These are phyloP conservation scores for Microctonus aethiopoides DNA, from an alignment of 2,888 invertebrate species.

Conservation along the genomic window DNA sequence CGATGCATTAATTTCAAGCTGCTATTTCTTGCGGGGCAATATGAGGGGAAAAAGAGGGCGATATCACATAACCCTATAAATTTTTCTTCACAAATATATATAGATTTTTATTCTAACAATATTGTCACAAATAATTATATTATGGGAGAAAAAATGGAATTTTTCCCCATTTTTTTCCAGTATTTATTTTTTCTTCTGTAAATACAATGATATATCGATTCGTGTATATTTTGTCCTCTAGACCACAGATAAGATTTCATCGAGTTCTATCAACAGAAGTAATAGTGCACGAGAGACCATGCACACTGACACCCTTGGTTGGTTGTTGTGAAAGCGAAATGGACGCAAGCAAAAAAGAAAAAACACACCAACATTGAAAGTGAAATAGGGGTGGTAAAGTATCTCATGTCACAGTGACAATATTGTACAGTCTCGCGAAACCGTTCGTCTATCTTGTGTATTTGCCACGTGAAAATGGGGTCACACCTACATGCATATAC, in stretches of 20 bases:
- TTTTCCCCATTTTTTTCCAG: neutral
- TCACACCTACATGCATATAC: constrained; percentile 32
- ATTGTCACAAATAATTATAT: neutral
- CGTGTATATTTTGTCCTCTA: neutral
- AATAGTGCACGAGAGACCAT: constrained; percentile 13
- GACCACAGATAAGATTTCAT: constrained; percentile 25
- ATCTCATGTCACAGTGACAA: neutral
- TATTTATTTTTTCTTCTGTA: constrained; percentile 9
- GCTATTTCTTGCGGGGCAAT: neutral
- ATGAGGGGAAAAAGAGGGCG: neutral
- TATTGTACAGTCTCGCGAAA: constrained; percentile 4
- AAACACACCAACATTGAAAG: neutral
- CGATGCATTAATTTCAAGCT: neutral
- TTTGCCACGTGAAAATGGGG: constrained; percentile 26
- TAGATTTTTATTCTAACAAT: neutral
- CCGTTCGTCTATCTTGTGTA: neutral
- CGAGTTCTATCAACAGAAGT: constrained; percentile 20
- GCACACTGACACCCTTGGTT: neutral
- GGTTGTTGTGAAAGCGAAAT: constrained; percentile 15
- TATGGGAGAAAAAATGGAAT: neutral
- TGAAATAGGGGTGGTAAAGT: neutral
- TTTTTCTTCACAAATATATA: neutral
- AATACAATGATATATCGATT: constrained; percentile 18
- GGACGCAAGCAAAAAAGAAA: neutral
- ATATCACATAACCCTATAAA: neutral